A percentile compares a stretch with the other conserved stretches of the same genome.
phyloP scores from a whole-genome alignment of 1,140 invertebrate species.

The Lasioglossum albipes region DNA sequence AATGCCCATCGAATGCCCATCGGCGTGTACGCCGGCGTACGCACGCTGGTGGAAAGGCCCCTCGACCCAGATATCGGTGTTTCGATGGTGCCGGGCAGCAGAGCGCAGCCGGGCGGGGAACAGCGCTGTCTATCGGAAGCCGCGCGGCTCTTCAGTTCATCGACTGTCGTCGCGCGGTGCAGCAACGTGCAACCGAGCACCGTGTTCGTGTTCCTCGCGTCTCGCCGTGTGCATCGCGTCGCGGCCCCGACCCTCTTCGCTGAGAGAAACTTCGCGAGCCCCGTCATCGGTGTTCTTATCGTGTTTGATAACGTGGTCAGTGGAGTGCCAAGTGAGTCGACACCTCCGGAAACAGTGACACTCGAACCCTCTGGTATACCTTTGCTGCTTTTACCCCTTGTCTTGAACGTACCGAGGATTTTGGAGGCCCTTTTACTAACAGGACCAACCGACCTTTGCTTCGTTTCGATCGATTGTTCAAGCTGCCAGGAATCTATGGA shows the following conservation, averaged over 20 bases:
- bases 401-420: slow-evolving; percentile 34
- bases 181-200: not conserved
- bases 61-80: slow-evolving; percentile 78
- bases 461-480: no score
- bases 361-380: slow-evolving; percentile 4
- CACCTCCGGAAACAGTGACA: slow-evolving; percentile 2
- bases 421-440: no score
- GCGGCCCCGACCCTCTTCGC: not conserved
- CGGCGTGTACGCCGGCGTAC: not conserved
- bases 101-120: slow-evolving; percentile 45
- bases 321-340: slow-evolving; percentile 9
- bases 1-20: slow-evolving; percentile 22
- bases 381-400: not conserved
- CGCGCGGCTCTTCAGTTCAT: slow-evolving; percentile 67
- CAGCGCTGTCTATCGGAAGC: slow-evolving; percentile 67
- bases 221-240: not conserved
- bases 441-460: no score
- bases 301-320: not conserved
- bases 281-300: not conserved
- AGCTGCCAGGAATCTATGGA: no score
- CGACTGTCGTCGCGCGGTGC: slow-evolving; percentile 69
- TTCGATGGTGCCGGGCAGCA: slow-evolving; percentile 70
- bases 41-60: slow-evolving; percentile 66
- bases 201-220: not conserved
- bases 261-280: not conserved